A percentile compares a stretch with the other conserved stretches of the same genome.
Evolutionary conservation across 1,140 invertebrate genomes (phyloP).

Genomic region (Tenebrio molitor): DNA sequence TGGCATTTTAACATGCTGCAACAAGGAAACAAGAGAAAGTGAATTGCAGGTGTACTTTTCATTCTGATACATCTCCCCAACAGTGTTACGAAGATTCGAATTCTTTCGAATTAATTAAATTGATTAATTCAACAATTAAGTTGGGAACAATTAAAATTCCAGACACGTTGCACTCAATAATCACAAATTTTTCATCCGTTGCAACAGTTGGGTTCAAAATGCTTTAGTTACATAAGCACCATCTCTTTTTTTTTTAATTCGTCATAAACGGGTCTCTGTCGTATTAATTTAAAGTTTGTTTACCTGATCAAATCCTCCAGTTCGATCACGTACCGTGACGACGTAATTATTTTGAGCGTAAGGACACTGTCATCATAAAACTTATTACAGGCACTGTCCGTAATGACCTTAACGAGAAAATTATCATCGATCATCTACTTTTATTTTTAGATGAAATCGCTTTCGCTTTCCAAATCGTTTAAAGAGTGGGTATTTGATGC

Average conservation of each 20-base stretch:
- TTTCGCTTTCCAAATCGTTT: constrained; percentile 16
- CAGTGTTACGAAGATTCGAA: background rate
- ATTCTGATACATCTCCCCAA: background rate
- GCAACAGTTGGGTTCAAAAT: constrained; percentile 17
- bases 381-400: no score
- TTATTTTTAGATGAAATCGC: constrained; percentile 12
- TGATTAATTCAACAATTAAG: background rate
- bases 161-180: constrained; percentile 9
- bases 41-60: background rate
- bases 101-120: constrained; percentile 25
- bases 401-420: background rate
- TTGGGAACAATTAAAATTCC: constrained; percentile 21
- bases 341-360: background rate
- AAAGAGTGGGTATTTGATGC: background rate
- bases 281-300: constrained; percentile 23
- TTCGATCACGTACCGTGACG: constrained; percentile 20
- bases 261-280: constrained; percentile 18
- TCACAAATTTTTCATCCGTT: constrained; percentile 17
- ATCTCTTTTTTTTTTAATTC: constrained; percentile 8
- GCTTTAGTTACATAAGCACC: constrained; percentile 15
- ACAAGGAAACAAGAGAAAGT: constrained; percentile 29
- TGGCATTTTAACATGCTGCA: constrained; percentile 14
- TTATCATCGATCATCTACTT: background rate
- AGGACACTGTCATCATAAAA: background rate
- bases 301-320: constrained; percentile 10